Base-by-base conservation (phyloP, 2,888 invertebrate genomes). In the Tortrix viridana region DNA sequence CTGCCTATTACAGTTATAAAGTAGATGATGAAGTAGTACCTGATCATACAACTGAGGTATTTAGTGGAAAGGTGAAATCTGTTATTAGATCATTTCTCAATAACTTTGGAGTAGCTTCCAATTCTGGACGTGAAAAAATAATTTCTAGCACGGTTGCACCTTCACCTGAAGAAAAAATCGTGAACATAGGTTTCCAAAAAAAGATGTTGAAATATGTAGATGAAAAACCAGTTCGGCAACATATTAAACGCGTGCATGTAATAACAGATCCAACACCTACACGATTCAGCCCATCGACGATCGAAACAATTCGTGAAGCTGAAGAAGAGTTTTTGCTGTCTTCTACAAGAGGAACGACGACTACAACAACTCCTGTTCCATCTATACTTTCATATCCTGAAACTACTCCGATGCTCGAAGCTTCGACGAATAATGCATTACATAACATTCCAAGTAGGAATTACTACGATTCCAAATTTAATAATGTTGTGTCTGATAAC, bases 1-100 rank as follows among this genome's bases (percentile, higher is more conserved):
- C 88, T 1, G 82, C 88, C 0, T 91, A 90, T 69, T 90, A 87
- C 61, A 84, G 82, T 67, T 91, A 91, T 69, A 79, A 79, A 19
- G 73, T 91, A 60, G 80, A 84, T 70, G 91, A 90, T 64, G 89
- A 89, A 58, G 71, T 74, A 14, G 69, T 84, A 9, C 80, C 84
- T 41, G 85, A 90, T 67, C 85, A 87, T 67, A 90, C 92, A 1
- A 90, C 91, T 12, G 89, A 91, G 78, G 77, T 89, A 50, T 86
- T 91, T 67, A 85, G 81, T 67, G 81, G 82, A 60, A 86, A 79
- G 67, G 86, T 89, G 1, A 87, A 83, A 79, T 86, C 84, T 70
- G 84, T 90, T 1, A 82, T 92, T 38, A 86, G 84, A 78, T 81
- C 86, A 22, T 89, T 92, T 65, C 81, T 91, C 46, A 83, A 84